Evolutionary conservation across 2,797 vertebrate genomes (phyloP), one percentile per base, ranked within the genome.

Genomic region (Coluber constrictor): DNA sequence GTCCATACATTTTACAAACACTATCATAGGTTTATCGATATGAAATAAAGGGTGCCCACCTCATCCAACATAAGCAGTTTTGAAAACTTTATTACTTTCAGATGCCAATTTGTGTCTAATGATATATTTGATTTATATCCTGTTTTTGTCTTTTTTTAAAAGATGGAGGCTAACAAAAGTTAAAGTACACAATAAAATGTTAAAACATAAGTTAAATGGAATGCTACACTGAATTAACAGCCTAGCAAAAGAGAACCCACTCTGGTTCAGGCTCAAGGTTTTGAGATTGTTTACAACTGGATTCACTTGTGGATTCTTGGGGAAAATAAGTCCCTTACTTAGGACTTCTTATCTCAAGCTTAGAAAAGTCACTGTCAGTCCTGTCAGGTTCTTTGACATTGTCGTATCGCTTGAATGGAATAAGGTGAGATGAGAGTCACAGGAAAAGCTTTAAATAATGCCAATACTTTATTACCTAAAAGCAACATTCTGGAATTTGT

Each of bases 311-410:
- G 18, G 13, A 8, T 59, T 70, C 11, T 2, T 20, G 13, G 10
- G 12, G 12, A 27, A 43, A 47, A 79, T 43, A 79, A 43, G 32
- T 43, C 70, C 70, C 70, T 23, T 79, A 79, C 70, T 74, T 74
- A 74, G 16, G 32, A 79, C 70, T 79, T 43, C 32, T 79, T 79
- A 79, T 79, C 70, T 79, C 37, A 79, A 43, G 8, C 43, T 43
- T 79, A 79, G 25, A 20, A 25, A 92, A 18, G 11, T 27, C 18
- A 74, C 70, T 74, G 0, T 3, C 20, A 20, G 47, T 60, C 27
- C 23, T 59, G 43, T 25, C 0, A 0, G 43, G 0, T 87, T 9
- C 2, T 83, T 56, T 92, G n/a, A 29, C 47, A 57, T 43, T 1
- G 88, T 2, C 27, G 61, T 51, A 57, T 0, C 0, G 13, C 29